Conservation (phyloP, 2,888 invertebrate species). For the Apamea monoglypha region DNA sequence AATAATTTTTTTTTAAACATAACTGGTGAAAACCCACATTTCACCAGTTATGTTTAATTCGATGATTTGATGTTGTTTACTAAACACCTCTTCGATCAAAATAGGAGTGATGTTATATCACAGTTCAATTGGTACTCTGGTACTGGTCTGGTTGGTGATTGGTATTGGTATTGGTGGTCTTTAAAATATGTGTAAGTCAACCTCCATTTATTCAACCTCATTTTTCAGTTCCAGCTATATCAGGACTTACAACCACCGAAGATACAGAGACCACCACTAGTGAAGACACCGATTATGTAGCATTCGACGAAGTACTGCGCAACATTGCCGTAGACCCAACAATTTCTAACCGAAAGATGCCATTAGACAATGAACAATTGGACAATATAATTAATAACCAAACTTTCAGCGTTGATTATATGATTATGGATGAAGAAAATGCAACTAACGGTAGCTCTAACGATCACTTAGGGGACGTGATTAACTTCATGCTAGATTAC, state of each 20-base stretch:
- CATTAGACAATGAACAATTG: constrained; percentile 52
- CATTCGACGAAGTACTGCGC: constrained; percentile 76
- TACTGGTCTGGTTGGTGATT: too few species aligned
- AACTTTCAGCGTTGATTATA: constrained; percentile 54
- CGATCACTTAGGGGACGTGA: constrained; percentile 26
- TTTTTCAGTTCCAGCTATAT: constrained; percentile 10
- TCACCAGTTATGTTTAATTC: neutral
- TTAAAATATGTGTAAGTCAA: neutral
- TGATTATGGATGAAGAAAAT: constrained; percentile 59
- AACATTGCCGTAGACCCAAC: constrained; percentile 69
- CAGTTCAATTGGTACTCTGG: neutral
- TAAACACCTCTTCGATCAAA: neutral
- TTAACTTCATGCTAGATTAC: constrained; percentile 35
- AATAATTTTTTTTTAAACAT: too few species aligned
- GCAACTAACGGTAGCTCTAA: constrained; percentile 28
- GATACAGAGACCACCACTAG: constrained; percentile 6
- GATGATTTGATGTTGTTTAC: neutral
- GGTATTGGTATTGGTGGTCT: neutral
- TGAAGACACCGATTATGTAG: constrained; percentile 69
- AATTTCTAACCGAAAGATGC: constrained; percentile 66
- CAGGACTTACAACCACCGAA: neutral
- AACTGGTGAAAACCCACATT: neutral
- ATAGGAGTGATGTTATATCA: neutral
- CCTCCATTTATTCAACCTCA: neutral
- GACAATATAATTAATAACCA: constrained; percentile 49